A percentile compares a stretch with the other conserved stretches of the same genome.
phyloP scores from a whole-genome alignment of 2,888 invertebrate species.

The Heteromurus nitidus region DNA sequence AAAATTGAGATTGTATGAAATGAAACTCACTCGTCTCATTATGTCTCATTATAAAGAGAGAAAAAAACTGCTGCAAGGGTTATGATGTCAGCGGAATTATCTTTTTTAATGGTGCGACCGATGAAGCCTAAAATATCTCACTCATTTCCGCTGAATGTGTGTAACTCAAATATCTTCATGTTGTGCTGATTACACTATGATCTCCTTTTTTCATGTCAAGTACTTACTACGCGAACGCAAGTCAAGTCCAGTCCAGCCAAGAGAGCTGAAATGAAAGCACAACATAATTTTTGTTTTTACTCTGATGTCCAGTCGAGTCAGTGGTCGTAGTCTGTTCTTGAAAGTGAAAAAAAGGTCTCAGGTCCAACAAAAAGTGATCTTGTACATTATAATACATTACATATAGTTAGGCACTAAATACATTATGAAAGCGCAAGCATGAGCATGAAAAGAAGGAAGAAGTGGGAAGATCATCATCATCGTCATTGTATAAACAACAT shows the following conservation, averaged over 20 bases:
- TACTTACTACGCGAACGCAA: conserved; percentile 1
- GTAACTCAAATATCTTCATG: not conserved
- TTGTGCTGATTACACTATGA: no score
- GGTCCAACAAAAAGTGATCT: not conserved
- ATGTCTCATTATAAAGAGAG: not conserved
- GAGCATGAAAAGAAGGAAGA: conserved; percentile 24
- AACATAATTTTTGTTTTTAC: conserved; percentile 25
- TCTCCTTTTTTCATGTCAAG: conserved; percentile 6
- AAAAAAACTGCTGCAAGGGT: conserved; percentile 8
- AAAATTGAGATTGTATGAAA: not conserved
- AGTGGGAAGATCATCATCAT: conserved; percentile 33
- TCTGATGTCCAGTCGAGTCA: conserved; percentile 17
- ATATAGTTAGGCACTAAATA: conserved; percentile 18
- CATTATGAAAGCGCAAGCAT: not conserved
- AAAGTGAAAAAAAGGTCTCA: conserved; percentile 17
- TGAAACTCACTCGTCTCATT: not conserved
- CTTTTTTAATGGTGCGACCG: conserved; percentile 7
- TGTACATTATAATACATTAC: not conserved
- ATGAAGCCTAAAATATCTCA: conserved; percentile 11
- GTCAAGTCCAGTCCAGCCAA: conserved; percentile 18
- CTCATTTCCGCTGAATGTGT: conserved; percentile 30
- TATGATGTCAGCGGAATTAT: conserved; percentile 38
- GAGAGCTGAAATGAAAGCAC: not conserved
- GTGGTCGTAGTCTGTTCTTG: not conserved
- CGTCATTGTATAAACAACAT: conserved; percentile 20